Percentiles rank a stretch among this genome's conserved stretches.
Evolutionary conservation across 2,113 vertebrate species (phyloP).

Genomic region (Clarias gariepinus): DNA sequence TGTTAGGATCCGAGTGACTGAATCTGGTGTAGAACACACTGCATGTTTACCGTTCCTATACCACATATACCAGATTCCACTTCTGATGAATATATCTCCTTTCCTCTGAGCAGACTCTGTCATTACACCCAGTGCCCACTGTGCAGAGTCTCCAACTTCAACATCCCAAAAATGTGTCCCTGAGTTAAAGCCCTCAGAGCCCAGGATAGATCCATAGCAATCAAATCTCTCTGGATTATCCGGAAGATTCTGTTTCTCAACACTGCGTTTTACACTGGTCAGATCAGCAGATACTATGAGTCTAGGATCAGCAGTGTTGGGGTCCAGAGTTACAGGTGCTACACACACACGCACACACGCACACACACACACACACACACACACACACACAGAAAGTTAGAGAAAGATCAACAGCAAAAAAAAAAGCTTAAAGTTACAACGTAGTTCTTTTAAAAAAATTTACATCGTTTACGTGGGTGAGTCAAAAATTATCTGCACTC

Average conservation of each 20-base stretch:
- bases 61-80: slow-evolving; percentile 21
- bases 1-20: background rate
- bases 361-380: background rate
- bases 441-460: no score
- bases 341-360: background rate
- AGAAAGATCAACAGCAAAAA: no score
- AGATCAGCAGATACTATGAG: slow-evolving; percentile 42
- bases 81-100: background rate
- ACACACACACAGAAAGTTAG: background rate
- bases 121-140: slow-evolving; percentile 44
- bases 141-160: slow-evolving; percentile 19
- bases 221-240: slow-evolving; percentile 12
- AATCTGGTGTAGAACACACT: slow-evolving; percentile 3
- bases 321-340: slow-evolving; percentile 19
- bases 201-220: background rate
- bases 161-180: background rate
- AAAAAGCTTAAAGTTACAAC: no score
- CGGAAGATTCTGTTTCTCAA: slow-evolving; percentile 21
- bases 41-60: slow-evolving; percentile 5
- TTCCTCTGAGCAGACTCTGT: slow-evolving; percentile 1
- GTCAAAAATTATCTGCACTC: no score
- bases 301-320: slow-evolving; percentile 32
- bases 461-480: no score
- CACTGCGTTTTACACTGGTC: slow-evolving; percentile 29
- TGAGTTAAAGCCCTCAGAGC: background rate